phyloP scores from a whole-genome alignment of 2,888 invertebrate genomes.

The Drosophila hawaiiensis region DNA sequence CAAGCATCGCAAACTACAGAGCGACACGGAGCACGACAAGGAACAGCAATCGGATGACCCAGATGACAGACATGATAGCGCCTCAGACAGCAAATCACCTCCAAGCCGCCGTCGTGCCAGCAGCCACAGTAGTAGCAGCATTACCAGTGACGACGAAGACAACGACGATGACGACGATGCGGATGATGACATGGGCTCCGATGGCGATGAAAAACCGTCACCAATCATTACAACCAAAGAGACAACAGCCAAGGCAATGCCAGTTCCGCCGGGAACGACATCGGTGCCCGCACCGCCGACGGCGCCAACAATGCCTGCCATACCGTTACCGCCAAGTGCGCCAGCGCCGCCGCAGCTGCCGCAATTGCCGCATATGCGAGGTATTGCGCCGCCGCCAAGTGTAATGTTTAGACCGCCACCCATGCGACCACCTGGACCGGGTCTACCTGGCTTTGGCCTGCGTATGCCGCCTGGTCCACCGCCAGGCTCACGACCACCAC shows the following conservation, averaged over 20 bases:
- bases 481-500: slow-evolving; percentile 72
- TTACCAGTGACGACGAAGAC: slow-evolving; percentile 40
- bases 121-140: slow-evolving; percentile 29
- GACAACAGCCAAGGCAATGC: slow-evolving; percentile 10
- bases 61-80: slow-evolving; percentile 51
- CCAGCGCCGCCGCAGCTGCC: slow-evolving; percentile 73
- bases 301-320: slow-evolving; percentile 64
- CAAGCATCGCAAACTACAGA: slow-evolving; percentile 88
- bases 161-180: slow-evolving; percentile 46
- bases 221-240: slow-evolving; percentile 29
- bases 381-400: slow-evolving; percentile 84
- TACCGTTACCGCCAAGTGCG: slow-evolving; percentile 74
- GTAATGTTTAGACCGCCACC: slow-evolving; percentile 88
- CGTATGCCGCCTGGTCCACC: slow-evolving; percentile 86
- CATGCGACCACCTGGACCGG: slow-evolving; percentile 85
- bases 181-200: slow-evolving; percentile 45
- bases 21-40: slow-evolving; percentile 85
- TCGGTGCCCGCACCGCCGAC: slow-evolving; percentile 64
- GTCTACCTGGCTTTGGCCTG: slow-evolving; percentile 78
- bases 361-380: slow-evolving; percentile 84
- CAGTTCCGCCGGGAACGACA: slow-evolving; percentile 11
- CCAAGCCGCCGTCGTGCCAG: slow-evolving; percentile 20
- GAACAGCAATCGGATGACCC: slow-evolving; percentile 34
- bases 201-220: slow-evolving; percentile 24
- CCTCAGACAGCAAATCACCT: slow-evolving; percentile 55